phyloP scores from a whole-genome alignment of 2,113 vertebrate genomes.

The Plestiodon gilberti region DNA sequence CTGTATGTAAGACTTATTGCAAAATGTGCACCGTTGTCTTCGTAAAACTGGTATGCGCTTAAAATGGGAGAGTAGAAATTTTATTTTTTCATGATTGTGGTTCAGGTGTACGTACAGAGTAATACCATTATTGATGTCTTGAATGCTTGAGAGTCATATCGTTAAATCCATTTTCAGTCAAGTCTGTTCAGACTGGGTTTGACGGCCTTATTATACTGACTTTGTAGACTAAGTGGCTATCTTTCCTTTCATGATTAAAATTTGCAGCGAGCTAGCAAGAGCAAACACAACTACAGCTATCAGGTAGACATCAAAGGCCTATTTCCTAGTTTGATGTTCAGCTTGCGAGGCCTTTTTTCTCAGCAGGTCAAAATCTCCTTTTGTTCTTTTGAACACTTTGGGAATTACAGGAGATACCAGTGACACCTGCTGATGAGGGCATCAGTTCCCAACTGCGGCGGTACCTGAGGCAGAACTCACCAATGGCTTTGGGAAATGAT shows the following conservation, averaged over 20 bases:
- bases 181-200: constrained; percentile 45
- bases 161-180: constrained; percentile 39
- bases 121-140: constrained; percentile 30
- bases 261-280: constrained; percentile 35
- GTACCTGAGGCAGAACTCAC: constrained; percentile 34
- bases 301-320: constrained; percentile 61
- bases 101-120: neutral
- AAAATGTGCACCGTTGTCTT: neutral
- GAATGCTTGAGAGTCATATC: constrained; percentile 19
- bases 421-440: constrained; percentile 48
- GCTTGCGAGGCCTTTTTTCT: constrained; percentile 42
- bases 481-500: constrained; percentile 35
- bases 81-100: neutral
- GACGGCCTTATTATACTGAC: constrained; percentile 56
- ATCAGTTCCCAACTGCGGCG: constrained; percentile 33
- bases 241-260: constrained; percentile 56
- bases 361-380: constrained; percentile 48
- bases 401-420: constrained; percentile 47
- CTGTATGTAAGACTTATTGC: neutral
- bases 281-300: constrained; percentile 49
- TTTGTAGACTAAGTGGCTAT: constrained; percentile 40
- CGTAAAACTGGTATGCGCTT: neutral
- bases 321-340: constrained; percentile 62
- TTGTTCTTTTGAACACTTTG: constrained; percentile 57
- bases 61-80: neutral